Evolutionary conservation across 2,888 invertebrate species (phyloP).

Genomic region (Tenthredo mesomela): DNA sequence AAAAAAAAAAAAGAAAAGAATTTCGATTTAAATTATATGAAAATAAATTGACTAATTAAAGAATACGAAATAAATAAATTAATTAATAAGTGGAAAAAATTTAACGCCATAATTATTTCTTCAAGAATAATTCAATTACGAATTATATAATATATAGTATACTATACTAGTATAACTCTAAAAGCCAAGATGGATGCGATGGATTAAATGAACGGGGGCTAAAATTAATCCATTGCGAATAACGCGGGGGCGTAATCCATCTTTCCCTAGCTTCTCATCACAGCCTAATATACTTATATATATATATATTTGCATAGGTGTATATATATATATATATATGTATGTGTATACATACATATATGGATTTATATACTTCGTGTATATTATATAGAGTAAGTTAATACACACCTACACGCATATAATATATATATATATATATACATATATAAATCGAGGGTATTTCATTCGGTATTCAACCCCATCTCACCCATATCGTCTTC

Average conservation of each 20-base stretch:
- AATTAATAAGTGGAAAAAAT: neutral
- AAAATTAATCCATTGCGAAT: constrained; percentile 69
- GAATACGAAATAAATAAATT: neutral
- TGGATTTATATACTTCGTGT: neutral
- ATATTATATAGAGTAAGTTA: neutral
- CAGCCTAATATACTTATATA: neutral
- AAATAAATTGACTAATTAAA: too few species aligned
- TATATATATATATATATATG: neutral
- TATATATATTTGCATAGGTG: too few species aligned
- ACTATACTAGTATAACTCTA: neutral
- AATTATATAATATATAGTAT: too few species aligned
- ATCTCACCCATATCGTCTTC: neutral
- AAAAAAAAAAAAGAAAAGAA: too few species aligned
- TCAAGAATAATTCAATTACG: neutral
- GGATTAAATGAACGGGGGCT: constrained; percentile 68
- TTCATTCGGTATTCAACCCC: neutral
- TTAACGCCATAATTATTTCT: neutral
- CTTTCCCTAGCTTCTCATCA: constrained; percentile 57
- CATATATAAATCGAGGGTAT: neutral
- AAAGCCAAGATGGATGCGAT: constrained; percentile 57
- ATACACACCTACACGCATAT: neutral
- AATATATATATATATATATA: neutral
- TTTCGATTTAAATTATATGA: too few species aligned
- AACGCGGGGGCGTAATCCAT: constrained; percentile 65
- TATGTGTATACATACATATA: neutral